Base-by-base conservation (phyloP, 1,140 invertebrate species). In the Drosophila sechellia region DNA sequence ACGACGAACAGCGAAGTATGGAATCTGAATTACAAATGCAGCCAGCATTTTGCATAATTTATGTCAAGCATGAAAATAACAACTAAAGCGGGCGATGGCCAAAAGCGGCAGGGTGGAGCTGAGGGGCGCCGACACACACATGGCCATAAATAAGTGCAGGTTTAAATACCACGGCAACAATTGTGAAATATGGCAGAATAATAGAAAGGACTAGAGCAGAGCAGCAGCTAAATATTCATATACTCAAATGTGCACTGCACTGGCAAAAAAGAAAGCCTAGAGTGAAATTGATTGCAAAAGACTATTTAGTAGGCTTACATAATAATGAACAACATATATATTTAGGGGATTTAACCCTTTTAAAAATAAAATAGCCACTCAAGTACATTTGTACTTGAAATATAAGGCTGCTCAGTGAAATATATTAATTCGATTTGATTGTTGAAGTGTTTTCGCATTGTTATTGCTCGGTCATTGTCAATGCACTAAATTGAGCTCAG, bases 141-240 rank as follows among this genome's bases (percentile, higher is more conserved):
- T 64, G 84, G 70, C 63, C 84, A 84, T 87, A 87, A 87, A 87
- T 87, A 89, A 87, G 83, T 87, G 84, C 84, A 83, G 84, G 83
- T 87, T 89, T 87, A 87, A 87, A 86, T 86, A 86, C 81, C 83
- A 81, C 81, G 81, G 83, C 83, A 87, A 79, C 83, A 86, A 86
- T 86, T 87, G 83, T 87, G 74, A 86, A 87, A 87, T 89, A 87
- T 84, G 84, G 84, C 84, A 84, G 84, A 87, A 87, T 87, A 87
- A 87, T 87, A 87, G 79, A 89, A 84, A 89, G 83, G 73, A 49
- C 83, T 70, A 73, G 64, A 59, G 77, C 39, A 56, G 66, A 42
- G 35, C 55, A 49, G 35, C 31, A 35, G 43, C 50, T 57, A 70
- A 70, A 70, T 70, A 70, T 70, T 70, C 66, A 70, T 70, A 57